Evolutionary conservation across 1,140 invertebrate species (phyloP).

Genomic region (Venturia canescens): DNA sequence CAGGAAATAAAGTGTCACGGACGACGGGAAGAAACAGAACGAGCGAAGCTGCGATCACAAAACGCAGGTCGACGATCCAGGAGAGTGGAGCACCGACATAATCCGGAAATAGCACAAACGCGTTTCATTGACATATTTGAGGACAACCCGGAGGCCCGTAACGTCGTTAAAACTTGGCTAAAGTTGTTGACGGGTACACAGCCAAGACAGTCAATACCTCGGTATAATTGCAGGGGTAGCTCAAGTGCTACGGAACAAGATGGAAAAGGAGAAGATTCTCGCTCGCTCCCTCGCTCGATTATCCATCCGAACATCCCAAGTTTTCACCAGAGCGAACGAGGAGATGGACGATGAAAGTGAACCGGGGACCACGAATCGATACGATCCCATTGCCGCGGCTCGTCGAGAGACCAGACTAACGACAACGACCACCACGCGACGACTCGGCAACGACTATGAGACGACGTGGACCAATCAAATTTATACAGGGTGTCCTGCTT

Average conservation of each 20-base stretch:
- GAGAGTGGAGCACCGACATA: neutral
- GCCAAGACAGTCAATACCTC: neutral
- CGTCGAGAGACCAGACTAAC: neutral
- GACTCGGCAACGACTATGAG: neutral
- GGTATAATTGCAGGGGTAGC: constrained; percentile 7
- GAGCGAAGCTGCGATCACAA: no score
- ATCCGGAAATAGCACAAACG: neutral
- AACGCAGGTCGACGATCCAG: neutral
- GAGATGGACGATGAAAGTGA: neutral
- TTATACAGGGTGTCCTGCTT: no score
- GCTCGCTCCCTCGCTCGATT: neutral
- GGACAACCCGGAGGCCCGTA: neutral
- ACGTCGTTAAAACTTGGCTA: neutral
- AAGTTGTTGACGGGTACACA: neutral
- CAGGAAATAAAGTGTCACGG: no score
- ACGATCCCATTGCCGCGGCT: constrained; percentile 1
- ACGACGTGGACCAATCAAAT: neutral
- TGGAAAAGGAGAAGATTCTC: neutral
- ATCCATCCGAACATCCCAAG: neutral
- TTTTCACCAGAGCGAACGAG: neutral
- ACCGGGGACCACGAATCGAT: constrained; percentile 5
- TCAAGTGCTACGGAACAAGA: neutral
- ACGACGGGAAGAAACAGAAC: no score
- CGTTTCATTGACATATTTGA: neutral
- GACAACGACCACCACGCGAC: neutral